Conservation (phyloP, 2,113 vertebrate genomes). For the Chaetorhynchus papuensis region DNA sequence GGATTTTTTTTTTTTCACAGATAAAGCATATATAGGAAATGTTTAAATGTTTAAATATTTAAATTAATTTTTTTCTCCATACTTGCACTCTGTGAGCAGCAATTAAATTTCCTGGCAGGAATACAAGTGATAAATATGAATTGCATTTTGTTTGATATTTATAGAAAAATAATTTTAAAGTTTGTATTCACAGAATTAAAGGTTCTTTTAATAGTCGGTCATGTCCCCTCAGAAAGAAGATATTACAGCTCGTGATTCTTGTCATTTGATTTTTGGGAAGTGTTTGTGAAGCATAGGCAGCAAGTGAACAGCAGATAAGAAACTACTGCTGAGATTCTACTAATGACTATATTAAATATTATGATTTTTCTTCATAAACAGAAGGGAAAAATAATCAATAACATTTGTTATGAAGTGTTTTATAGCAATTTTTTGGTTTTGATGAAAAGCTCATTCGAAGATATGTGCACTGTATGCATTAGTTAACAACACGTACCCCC, state of each 20-base stretch:
- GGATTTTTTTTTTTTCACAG: background rate
- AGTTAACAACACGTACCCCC: background rate
- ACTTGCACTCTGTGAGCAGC: background rate
- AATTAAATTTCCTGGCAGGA: constrained; percentile 11
- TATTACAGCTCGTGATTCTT: background rate
- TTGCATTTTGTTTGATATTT: background rate
- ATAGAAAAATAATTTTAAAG: background rate
- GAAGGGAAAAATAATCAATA: background rate
- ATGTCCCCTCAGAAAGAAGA: background rate
- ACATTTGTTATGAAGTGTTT: background rate
- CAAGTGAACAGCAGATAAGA: background rate
- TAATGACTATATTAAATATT: background rate
- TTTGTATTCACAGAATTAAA: background rate
- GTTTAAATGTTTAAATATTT: constrained; percentile 27
- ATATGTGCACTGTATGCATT: background rate
- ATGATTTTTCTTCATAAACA: background rate
- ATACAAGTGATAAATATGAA: constrained; percentile 2
- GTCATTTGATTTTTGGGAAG: background rate
- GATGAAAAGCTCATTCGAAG: background rate
- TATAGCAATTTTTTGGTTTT: background rate
- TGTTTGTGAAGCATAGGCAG: background rate
- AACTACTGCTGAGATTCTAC: background rate
- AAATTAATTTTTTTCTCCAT: background rate
- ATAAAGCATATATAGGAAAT: background rate
- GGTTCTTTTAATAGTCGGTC: background rate